Base-by-base conservation (phyloP, 2,113 vertebrate genomes). In the Spea multiplicata region DNA sequence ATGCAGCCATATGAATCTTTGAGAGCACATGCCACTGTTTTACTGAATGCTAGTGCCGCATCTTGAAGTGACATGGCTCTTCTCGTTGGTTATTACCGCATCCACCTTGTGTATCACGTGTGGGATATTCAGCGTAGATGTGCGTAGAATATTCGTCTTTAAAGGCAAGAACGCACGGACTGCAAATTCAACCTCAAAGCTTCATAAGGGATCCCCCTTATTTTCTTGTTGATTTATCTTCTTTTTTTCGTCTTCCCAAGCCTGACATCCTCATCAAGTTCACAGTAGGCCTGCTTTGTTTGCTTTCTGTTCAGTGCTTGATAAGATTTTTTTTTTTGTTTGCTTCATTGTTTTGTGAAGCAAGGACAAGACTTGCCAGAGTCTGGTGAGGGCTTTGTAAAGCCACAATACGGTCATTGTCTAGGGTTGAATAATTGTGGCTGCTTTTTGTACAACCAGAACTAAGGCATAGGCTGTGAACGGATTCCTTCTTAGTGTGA, bases 351-450 rank as follows among this genome's bases (percentile, higher is more conserved):
- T 95, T 92, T 94, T 82, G 90, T 96, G 94, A 92, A 94, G 95
- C 94, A 96, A 97, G 96, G 93, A 94, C 92, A 96, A 95, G 94
- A 94, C 94, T 96, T 95, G 94, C 95, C 92, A 92, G 92, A 92
- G 94, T 93, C 91, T 93, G 92, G 92, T 92, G 90, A 88, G 88
- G 90, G 95, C 95, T 95, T 92, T 94, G 93, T 94, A 95, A 95
- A 93, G 94, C 92, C 94, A 98, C 97, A 99, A 97, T 98, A 98
- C 97, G 95, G 94, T 95, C 97, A 99, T 99, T 98, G 97, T 99
- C 93, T 93, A 88, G 86, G 88, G 83, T 90, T 96, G 95, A 98
- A 98, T 98, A 96, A 98, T 96, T 93, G 94, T 96, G 96, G 93
- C 95, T 95, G 96, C 94, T 96, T 96, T 95, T 96, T 95, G 94